Conservation (phyloP, 2,797 vertebrate genomes). For the Neomorphus geoffroyi region DNA sequence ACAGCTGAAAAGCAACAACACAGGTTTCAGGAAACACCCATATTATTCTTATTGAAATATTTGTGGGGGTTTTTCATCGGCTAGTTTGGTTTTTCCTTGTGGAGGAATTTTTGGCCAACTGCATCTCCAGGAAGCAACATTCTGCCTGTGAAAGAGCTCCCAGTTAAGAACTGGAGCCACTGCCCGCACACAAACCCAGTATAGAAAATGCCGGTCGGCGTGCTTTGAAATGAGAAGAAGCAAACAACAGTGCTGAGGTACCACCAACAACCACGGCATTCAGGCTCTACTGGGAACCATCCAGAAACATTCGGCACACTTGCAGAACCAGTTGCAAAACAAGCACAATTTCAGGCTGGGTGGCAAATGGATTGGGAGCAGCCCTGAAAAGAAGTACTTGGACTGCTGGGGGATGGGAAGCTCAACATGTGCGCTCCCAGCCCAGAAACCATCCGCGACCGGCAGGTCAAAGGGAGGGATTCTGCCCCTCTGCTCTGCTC, state of each 20-base stretch:
- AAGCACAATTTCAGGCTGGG: neutral
- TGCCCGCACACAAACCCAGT: neutral
- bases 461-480: too few species aligned
- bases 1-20: neutral
- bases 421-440: too few species aligned
- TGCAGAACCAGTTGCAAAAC: neutral
- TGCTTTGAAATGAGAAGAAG: neutral
- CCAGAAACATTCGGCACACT: neutral
- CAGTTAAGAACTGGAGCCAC: neutral
- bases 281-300: neutral
- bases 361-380: too few species aligned
- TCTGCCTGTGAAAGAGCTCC: neutral
- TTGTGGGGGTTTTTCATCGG: fast-evolving
- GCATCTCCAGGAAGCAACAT: neutral
- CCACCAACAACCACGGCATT: fast-evolving
- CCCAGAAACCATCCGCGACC: too few species aligned
- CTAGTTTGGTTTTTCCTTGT: neutral
- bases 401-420: too few species aligned
- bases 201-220: neutral
- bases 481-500: too few species aligned
- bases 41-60: neutral
- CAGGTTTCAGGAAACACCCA: neutral
- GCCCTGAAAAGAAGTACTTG: too few species aligned
- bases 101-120: neutral
- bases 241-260: neutral